Percentiles rank a stretch among this genome's conserved stretches.
These are phyloP conservation scores for Dastarcus helophoroides DNA, from an alignment of 2,888 invertebrate species.

Conservation along the genomic window DNA sequence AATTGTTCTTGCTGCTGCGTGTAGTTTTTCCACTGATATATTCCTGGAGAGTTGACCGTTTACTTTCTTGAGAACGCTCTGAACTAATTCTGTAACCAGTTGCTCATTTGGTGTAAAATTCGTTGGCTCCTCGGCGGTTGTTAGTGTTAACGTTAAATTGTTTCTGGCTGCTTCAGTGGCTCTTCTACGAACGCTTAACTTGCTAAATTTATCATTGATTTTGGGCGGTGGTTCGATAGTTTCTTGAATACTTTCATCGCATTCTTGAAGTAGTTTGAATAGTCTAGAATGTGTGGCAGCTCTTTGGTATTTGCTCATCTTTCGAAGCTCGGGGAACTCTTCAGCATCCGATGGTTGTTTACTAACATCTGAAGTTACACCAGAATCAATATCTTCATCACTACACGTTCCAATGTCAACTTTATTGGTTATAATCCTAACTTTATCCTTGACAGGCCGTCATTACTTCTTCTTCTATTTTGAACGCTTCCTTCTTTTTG, in stretches of 20 bases:
- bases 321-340: slow-evolving; percentile 48
- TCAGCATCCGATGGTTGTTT: slow-evolving; percentile 55
- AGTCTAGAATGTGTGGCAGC: slow-evolving; percentile 62
- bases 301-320: slow-evolving; percentile 51
- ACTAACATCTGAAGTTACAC: slow-evolving; percentile 58
- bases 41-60: slow-evolving; percentile 43
- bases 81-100: slow-evolving; percentile 46
- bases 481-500: slow-evolving; percentile 16
- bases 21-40: slow-evolving; percentile 46
- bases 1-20: slow-evolving; percentile 45
- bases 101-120: slow-evolving; percentile 42
- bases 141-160: slow-evolving; percentile 41
- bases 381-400: slow-evolving; percentile 56
- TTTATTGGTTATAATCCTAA: no score
- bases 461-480: slow-evolving; percentile 17
- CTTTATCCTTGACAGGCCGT: slow-evolving; percentile 33
- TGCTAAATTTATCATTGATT: slow-evolving; percentile 15
- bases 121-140: slow-evolving; percentile 39
- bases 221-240: slow-evolving; percentile 8
- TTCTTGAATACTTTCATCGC: slow-evolving; percentile 37
- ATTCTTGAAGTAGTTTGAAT: slow-evolving; percentile 52
- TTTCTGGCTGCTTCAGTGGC: slow-evolving; percentile 36
- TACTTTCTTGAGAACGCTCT: slow-evolving; percentile 44
- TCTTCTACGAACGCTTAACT: slow-evolving; percentile 15
- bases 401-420: no score